These are phyloP conservation scores for Rhodeus uyekii DNA, from an alignment of 2,797 vertebrate genomes.

Conservation along the genomic window DNA sequence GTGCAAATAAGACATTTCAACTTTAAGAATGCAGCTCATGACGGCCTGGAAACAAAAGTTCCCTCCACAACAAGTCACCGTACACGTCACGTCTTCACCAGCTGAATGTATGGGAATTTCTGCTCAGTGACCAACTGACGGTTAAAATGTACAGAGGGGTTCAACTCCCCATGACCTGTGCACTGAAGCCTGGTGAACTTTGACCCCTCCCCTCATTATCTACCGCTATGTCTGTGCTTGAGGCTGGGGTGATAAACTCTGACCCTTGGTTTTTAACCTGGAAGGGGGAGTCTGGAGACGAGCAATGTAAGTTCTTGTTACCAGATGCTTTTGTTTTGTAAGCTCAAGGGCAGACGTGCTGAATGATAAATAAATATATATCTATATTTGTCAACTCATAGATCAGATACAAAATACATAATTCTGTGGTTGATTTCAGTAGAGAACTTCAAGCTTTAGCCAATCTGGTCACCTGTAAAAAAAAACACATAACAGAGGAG, in stretches of 20 bases:
- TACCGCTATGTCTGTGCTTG: constrained; percentile 68
- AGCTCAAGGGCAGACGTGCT: constrained; percentile 11
- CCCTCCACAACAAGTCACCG: constrained; percentile 30
- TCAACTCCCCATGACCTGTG: constrained; percentile 70
- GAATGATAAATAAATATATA: constrained; percentile 42
- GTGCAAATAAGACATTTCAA: constrained; percentile 67
- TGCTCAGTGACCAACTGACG: constrained; percentile 23
- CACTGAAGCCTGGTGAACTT: constrained; percentile 73
- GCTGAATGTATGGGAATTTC: constrained; percentile 36
- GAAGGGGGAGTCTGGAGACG: constrained; percentile 50
- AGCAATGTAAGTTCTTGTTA: constrained; percentile 45
- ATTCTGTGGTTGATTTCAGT: not conserved
- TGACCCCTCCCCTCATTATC: constrained; percentile 76
- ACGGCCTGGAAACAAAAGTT: constrained; percentile 25
- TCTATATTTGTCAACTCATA: constrained; percentile 29
- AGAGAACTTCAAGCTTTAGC: constrained; percentile 14
- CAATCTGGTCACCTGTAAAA: not conserved
- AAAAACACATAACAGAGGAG: not conserved
- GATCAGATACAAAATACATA: constrained; percentile 22
- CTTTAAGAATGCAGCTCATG: constrained; percentile 58
- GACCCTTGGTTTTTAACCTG: constrained; percentile 75
- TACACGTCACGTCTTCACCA: constrained; percentile 4
- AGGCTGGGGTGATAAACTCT: constrained; percentile 76
- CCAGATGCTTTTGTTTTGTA: constrained; percentile 44
- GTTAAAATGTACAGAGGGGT: constrained; percentile 54